Base-by-base conservation (phyloP, 1,140 invertebrate genomes). In the Heliothis virescens region DNA sequence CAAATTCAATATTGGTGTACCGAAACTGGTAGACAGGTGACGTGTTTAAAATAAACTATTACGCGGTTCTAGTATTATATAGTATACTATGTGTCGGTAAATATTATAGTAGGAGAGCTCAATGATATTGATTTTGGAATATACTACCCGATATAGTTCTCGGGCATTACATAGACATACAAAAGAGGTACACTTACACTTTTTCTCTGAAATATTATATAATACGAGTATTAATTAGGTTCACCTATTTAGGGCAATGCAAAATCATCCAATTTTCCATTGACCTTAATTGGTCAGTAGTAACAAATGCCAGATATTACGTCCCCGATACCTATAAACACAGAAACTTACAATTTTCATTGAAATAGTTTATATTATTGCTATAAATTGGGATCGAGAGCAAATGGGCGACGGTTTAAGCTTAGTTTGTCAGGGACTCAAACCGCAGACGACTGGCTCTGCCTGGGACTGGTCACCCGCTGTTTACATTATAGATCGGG, bases 1-100 rank as follows among this genome's bases (percentile, higher is more conserved):
- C 63, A 48, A 67, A 48, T 67, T 67, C 63, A 50, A 67, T 67
- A 67, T 67, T 7, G 16, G 41, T 67, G 41, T 67, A 67, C 63
- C 41, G 63, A 67, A 41, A 48, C 63, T 48, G 16, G 34, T 16
- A 67, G 63, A 67, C 60, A 18, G 41, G 41, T 47, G 63, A 67
- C 41, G 41, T 67, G 63, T 48, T 67, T 21, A 48, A 67, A 67
- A 10, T 48, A 67, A 67, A 18, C 63, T 67, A 41, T 67, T 67
- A 50, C 41, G 63, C 16, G 50, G n/a, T 48, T 13, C 7, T 47
- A 12, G n/a, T n/a, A n/a, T 3, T 21, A 60, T 13, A 29, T 3
- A 60, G 21, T 15, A 60, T 60, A 29, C 41, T 12, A 67, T 10
- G 12, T 67, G 41, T 67, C 21, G n/a, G 41, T 67, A 48, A 67